These are phyloP conservation scores for Aphaenogaster ashmeadi DNA, from an alignment of 1,140 invertebrate genomes.

Conservation along the genomic window DNA sequence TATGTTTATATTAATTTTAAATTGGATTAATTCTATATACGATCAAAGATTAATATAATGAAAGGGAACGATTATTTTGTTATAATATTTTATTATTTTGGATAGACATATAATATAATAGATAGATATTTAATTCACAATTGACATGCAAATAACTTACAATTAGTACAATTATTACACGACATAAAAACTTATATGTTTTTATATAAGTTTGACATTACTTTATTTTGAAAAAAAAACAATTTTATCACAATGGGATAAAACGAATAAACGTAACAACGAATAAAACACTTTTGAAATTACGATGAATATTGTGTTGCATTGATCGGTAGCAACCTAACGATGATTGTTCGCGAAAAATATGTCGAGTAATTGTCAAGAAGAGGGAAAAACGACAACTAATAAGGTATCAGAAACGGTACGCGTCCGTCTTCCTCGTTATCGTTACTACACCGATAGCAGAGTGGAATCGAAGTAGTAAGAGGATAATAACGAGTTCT, in stretches of 20 bases:
- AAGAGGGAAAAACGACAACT: constrained; percentile 38
- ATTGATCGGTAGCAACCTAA: neutral
- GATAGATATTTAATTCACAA: too few relatives aligned
- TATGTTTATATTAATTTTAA: neutral
- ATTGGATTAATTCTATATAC: neutral
- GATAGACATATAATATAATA: neutral
- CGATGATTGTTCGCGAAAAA: constrained; percentile 34
- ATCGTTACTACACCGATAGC: constrained; percentile 77
- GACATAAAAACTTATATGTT: neutral
- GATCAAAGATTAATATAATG: neutral
- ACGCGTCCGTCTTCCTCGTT: constrained; percentile 70
- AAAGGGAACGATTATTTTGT: neutral
- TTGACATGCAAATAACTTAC: neutral
- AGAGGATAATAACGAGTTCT: constrained; percentile 81
- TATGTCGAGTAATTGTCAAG: neutral
- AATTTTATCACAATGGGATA: neutral
- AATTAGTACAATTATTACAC: neutral
- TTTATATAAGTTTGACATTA: neutral
- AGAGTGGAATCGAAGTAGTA: constrained; percentile 76
- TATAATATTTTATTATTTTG: neutral
- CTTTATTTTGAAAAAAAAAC: neutral
- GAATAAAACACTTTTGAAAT: constrained; percentile 1
- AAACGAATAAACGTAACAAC: neutral
- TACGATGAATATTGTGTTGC: neutral
- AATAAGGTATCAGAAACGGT: constrained; percentile 68